Evolutionary conservation across 2,797 vertebrate genomes (phyloP), one percentile per base, ranked within the genome.

Genomic region (Onychomys arenicola): DNA sequence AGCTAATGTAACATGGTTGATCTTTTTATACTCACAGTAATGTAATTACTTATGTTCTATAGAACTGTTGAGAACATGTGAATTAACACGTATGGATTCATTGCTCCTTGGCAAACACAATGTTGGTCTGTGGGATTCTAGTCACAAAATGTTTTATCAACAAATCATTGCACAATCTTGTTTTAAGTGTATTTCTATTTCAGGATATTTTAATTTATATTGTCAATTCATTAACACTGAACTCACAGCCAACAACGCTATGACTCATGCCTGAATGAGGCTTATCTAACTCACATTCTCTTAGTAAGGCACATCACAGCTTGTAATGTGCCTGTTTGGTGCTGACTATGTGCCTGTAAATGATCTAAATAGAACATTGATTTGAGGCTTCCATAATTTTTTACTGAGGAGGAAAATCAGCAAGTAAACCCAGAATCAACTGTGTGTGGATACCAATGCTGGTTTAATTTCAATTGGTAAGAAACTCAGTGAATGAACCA

Each of bases 151-250:
- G 40, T 63, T 83, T 86, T 87, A 76, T 80, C 43, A 83, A 63
- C n/a, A 61, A 21, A 27, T 75, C 84, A 77, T 34, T 16, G 55
- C 7, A 37, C 52, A 77, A 76, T 1, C 27, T 91, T 73, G 7
- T 43, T 81, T 85, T 65, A 76, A 57, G 23, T 73, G 34, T 75
- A 37, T 80, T 96, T 90, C 94, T 89, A 37, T 92, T 55, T 92
- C 73, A 82, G 95, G 40, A 25, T 13, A 57, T 6, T 43, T 37
- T 94, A 40, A 52, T 75, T 57, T 75, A 80, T 16, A 34, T 52
- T 57, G 29, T 55, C 52, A n/a, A 40, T 65, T 90, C 43, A 77
- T 90, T 67, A 77, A 49, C 7, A 67, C 13, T 11, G 12, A 96
- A 77, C 17, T 82, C 73, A 69, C 1, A 61, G 52, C 25, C 46